Evolutionary conservation across 1,140 invertebrate species (phyloP), one percentile per base, ranked within the genome.

Genomic region (Samia ricini): DNA sequence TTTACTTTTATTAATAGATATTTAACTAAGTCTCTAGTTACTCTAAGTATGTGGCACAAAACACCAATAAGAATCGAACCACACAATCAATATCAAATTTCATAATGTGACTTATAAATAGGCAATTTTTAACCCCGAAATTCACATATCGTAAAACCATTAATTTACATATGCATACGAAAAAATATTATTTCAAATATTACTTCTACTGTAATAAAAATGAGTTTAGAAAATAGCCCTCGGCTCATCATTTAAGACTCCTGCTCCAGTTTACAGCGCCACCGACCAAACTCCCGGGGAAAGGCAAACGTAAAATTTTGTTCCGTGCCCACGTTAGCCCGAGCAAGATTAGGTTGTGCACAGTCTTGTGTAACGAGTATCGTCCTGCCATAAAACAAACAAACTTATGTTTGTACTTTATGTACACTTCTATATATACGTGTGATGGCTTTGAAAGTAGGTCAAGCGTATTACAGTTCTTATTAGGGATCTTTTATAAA

Each of bases 261-360:
- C 24, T 61, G n/a, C 22, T 33, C 10, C 21, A 36, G 4, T 60
- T 21, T 60, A 29, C 22, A 56, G 24, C 59, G 59, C 56, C 36
- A 29, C 29, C 49, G 10, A 42, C 48, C 63, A 65, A 65, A 68
- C 68, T 68, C 49, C 60, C 48, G 48, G 60, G 58, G 36, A 62
- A 61, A 57, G 50, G 19, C 20, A 56, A 63, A 57, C 60, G 67
- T 66, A 49, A 62, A 68, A 56, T 68, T 65, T 56, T 50, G 63
- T 24, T 36, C 59, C 68, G 71, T 76, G 73, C 73, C 70, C 63
- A 64, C 63, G 54, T 42, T 56, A 58, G 70, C 68, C 76, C 56
- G 68, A 55, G 26, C 36, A 21, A 72, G 72, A 74, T 80, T 78
- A 76, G 62, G 36, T 33, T 33, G 8, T 66, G 57, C 64, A 64